Evolutionary conservation across 2,888 invertebrate genomes (phyloP), one percentile per base, ranked within the genome.

Genomic region (Drosophila antonietae): DNA sequence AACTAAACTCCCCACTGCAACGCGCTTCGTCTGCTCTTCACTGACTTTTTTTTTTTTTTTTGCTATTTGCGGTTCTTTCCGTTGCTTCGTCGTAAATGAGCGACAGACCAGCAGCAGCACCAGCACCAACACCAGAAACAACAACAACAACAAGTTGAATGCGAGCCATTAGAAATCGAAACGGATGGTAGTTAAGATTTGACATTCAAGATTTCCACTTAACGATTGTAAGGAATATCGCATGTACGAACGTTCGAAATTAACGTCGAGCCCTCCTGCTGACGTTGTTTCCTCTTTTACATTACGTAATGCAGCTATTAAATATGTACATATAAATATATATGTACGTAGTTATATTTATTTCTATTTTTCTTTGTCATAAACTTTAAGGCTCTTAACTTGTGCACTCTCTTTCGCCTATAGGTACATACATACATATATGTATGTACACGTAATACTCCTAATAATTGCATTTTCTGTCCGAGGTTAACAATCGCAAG

Each of bases 151-250:
- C 35, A 69, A 64, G 35, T 78, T 61, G 51, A 73, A 68, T 61
- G 69, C 35, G 65, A 63, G 44, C 75, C 75, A 75, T 77, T 79
- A 75, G 77, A 77, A 77, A 77, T 77, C 77, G 77, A 77, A 77
- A 79, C 75, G 75, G 70, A 58, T 63, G 70, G 77, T 37, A 75
- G 77, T 77, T 79, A 77, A 77, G 77, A 77, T 77, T 67, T 58
- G 80, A 79, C 57, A 59, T 67, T 62, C 70, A 61, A 77, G 80
- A 77, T 77, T 75, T 79, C 75, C 61, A 55, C 57, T 70, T 79
- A 77, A 77, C 75, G 80, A 79, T 79, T 79, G 55, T 51, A 39
- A 60, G 63, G 61, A 51, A 52, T 56, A 58, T 53, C 75, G 58
- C 64, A 65, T 47, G 33, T 31, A 74, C 23, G 33, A 43, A 39